phyloP scores from a whole-genome alignment of 1,140 invertebrate species.

The Micrasema minimum region DNA sequence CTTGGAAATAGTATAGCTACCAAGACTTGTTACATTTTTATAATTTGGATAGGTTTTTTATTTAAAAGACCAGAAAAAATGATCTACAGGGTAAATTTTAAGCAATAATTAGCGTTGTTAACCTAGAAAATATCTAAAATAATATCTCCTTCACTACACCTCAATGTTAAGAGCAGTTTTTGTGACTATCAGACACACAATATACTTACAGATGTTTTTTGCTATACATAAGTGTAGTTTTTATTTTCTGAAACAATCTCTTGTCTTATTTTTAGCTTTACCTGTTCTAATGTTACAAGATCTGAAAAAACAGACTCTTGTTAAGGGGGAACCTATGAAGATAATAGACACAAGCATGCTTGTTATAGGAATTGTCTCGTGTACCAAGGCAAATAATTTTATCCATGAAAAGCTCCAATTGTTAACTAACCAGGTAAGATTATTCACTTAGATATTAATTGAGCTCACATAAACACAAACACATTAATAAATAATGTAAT shows the following conservation, averaged over 20 bases:
- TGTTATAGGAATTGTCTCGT: constrained; percentile 4
- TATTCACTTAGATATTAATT: background rate
- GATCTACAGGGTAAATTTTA: too few relatives aligned
- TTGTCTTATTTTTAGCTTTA: constrained; percentile 2
- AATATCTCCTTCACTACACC: too few relatives aligned
- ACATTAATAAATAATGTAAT: background rate
- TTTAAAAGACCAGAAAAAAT: too few relatives aligned
- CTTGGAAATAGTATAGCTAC: background rate
- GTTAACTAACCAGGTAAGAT: background rate
- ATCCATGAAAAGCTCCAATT: background rate
- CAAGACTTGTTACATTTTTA: background rate
- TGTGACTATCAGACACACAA: too few relatives aligned
- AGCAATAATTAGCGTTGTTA: too few relatives aligned
- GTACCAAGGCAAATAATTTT: background rate
- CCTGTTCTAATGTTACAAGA: background rate
- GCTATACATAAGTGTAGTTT: too few relatives aligned
- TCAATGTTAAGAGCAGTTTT: too few relatives aligned
- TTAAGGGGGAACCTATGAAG: background rate
- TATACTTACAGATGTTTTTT: too few relatives aligned
- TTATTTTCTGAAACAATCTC: background rate
- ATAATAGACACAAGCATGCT: constrained; percentile 3
- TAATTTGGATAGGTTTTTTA: too few relatives aligned
- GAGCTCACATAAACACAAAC: background rate
- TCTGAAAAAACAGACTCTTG: background rate
- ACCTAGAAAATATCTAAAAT: too few relatives aligned